Evolutionary conservation across 1,140 invertebrate species (phyloP).

Genomic region (Scaptomyza hsui): DNA sequence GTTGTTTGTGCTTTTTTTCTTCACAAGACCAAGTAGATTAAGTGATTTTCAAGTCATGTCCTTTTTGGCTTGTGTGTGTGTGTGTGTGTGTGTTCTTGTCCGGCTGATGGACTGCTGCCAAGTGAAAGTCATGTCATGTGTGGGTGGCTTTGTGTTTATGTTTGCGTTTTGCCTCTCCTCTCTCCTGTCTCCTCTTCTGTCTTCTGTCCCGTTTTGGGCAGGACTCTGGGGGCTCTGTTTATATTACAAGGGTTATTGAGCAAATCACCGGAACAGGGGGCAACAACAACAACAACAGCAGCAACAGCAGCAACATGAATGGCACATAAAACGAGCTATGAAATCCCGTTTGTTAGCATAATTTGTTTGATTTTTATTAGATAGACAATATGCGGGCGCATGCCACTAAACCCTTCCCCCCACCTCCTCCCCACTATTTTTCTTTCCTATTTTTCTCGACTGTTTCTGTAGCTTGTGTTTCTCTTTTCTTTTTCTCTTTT

Average conservation of each 20-base stretch:
- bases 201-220: neutral
- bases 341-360: conserved; percentile 83
- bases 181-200: neutral
- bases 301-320: conserved; percentile 1
- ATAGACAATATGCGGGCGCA: conserved; percentile 57
- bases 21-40: conserved; percentile 69
- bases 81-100: neutral
- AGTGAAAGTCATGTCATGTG: conserved; percentile 75
- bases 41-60: conserved; percentile 81
- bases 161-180: conserved; percentile 27
- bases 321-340: conserved; percentile 48
- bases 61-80: conserved; percentile 46
- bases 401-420: conserved; percentile 5
- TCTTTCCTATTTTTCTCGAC: conserved; percentile 11
- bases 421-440: conserved; percentile 8
- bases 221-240: conserved; percentile 50
- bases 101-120: conserved; percentile 75
- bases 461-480: conserved; percentile 15
- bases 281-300: neutral
- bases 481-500: neutral
- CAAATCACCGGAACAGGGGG: conserved; percentile 68
- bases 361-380: conserved; percentile 83
- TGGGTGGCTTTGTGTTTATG: conserved; percentile 36
- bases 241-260: conserved; percentile 83
- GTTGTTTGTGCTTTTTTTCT: conserved; percentile 23